Evolutionary conservation across 2,113 vertebrate genomes (phyloP).

Genomic region (Synchiropus splendidus): DNA sequence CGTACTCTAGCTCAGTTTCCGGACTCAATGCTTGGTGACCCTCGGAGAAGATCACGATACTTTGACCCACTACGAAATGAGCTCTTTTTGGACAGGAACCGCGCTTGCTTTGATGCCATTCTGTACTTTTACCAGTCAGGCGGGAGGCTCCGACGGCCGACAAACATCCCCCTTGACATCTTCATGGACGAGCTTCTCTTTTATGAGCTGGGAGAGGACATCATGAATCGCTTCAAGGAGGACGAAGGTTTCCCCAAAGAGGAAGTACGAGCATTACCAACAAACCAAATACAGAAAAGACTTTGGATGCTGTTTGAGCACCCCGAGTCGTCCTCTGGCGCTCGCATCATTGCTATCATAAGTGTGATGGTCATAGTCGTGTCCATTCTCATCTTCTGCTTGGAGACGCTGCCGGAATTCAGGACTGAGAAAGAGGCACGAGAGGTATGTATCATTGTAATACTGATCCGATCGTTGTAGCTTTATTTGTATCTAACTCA

Average conservation of each 20-base stretch:
- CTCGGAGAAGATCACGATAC: slow-evolving; percentile 64
- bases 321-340: slow-evolving; percentile 81
- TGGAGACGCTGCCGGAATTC: slow-evolving; percentile 88
- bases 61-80: slow-evolving; percentile 78
- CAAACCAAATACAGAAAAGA: slow-evolving; percentile 63
- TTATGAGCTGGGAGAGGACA: slow-evolving; percentile 81
- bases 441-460: slow-evolving; percentile 62
- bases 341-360: slow-evolving; percentile 83
- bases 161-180: slow-evolving; percentile 83
- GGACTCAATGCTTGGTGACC: slow-evolving; percentile 75
- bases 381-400: slow-evolving; percentile 89
- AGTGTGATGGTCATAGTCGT: slow-evolving; percentile 88
- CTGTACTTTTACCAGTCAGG: slow-evolving; percentile 93
- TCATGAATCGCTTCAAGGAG: slow-evolving; percentile 77
- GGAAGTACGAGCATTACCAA: slow-evolving; percentile 66
- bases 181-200: slow-evolving; percentile 89
- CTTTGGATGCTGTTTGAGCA: slow-evolving; percentile 90
- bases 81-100: slow-evolving; percentile 79
- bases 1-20: slow-evolving; percentile 77
- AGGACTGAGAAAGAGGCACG: slow-evolving; percentile 68
- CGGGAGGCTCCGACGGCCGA: slow-evolving; percentile 77
- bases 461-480: neutral
- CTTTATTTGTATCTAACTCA: too few species aligned
- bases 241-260: slow-evolving; percentile 83
- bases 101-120: slow-evolving; percentile 81